A percentile compares a stretch with the other conserved stretches of the same genome.
phyloP scores from a whole-genome alignment of 2,888 invertebrate species.

The Ligdia adustata region DNA sequence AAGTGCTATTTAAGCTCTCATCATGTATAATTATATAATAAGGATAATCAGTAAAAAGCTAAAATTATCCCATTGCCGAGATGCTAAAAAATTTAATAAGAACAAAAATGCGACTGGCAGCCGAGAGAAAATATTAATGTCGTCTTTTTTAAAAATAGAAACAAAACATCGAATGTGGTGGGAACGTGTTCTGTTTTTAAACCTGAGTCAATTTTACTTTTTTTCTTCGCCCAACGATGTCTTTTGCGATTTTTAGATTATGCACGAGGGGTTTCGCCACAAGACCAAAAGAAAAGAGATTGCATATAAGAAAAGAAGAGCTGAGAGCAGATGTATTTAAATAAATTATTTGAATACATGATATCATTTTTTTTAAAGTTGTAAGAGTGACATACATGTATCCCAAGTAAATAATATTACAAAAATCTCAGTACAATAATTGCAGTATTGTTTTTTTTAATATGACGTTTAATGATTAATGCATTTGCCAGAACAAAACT shows the following conservation, averaged over 20 bases:
- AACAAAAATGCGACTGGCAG: conserved; percentile 7
- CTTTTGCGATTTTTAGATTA: conserved; percentile 1
- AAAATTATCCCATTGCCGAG: neutral
- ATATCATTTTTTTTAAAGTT: too few relatives aligned
- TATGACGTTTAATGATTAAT: too few relatives aligned
- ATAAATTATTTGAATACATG: too few relatives aligned
- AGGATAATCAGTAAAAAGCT: neutral
- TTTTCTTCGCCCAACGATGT: conserved; percentile 43
- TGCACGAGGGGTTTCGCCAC: too few relatives aligned
- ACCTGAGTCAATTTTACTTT: conserved; percentile 57
- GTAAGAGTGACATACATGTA: too few relatives aligned
- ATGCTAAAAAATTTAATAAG: conserved; percentile 1
- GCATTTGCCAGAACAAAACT: too few relatives aligned
- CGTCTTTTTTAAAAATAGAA: conserved; percentile 47
- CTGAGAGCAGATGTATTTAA: too few relatives aligned
- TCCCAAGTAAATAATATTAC: too few relatives aligned
- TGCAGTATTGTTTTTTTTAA: too few relatives aligned
- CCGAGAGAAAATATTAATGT: conserved; percentile 53
- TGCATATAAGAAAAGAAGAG: too few relatives aligned
- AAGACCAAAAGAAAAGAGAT: too few relatives aligned
- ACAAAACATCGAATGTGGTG: conserved; percentile 35
- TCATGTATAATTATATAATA: neutral
- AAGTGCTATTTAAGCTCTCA: neutral
- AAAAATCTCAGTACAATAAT: too few relatives aligned
- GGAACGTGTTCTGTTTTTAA: conserved; percentile 63